Base-by-base conservation (phyloP, 2,113 vertebrate genomes). In the Ranitomeya variabilis region DNA sequence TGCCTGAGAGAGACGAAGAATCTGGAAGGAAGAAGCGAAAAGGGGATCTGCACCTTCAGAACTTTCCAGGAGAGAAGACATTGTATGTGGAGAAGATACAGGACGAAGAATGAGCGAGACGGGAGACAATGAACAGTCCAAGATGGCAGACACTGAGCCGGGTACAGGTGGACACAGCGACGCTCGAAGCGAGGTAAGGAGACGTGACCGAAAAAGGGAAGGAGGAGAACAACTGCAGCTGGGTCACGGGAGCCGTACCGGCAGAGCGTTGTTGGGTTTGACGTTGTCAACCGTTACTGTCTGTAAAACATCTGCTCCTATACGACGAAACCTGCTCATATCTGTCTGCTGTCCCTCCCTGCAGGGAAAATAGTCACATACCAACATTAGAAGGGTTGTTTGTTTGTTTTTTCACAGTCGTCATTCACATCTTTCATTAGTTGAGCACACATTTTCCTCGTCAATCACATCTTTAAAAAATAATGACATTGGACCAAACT, bases 131-230 rank as follows among this genome's bases (percentile, higher is more conserved):
- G 62, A 66, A 6, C 13, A n/a, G 31, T 51, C 37, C 19, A 51
- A 84, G 64, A 15, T 64, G 79, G 23, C 14, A 16, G 51, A 26
- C n/a, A 60, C 78, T 6, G 12, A 8, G n/a, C 73, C 18, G 54
- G 21, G 18, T 18, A 19, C 16, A 12, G 62, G 16, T 4, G 55
- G 51, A 54, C 52, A 10, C 21, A 59, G 37, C 0, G 57, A 86
- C 55, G 4, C 37, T 18, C 37, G 55, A 12, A 54, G 14, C n/a
- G 59, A 86, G 74, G 85, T 86, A 74, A 86, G 85, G 31, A 31
- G n/a, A 23, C 23, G 6, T 7, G 4, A 14, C 69, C 14, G 15
- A 51, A 52, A 45, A 31, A n/a, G 18, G 73, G 21, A 76, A 9
- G 11, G 26, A 66, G 21, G 11, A n/a, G 18, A 21, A 51, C 0